Base-by-base conservation (phyloP, 2,797 vertebrate genomes). In the Micromesistius poutassou region DNA sequence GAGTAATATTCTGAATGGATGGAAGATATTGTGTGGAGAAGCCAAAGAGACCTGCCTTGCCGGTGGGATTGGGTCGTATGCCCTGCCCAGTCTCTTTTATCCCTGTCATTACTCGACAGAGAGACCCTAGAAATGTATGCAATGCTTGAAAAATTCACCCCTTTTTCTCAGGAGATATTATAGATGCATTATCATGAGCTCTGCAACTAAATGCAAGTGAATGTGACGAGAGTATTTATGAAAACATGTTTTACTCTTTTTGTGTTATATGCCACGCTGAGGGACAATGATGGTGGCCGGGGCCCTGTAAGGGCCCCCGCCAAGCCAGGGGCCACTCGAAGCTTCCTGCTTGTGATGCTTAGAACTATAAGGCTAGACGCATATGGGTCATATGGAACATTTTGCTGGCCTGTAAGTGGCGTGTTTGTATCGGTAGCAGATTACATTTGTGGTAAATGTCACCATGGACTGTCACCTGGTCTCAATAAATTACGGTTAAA, bases 151-250 rank as follows among this genome's bases (percentile, higher is more conserved):
- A 89, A 94, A 90, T 91, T 78, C 89, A 89, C 91, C 92, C 90
- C 90, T 92, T 94, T 93, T 94, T 94, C 94, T 94, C 94, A 94
- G 94, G 93, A 94, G 91, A 93, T 92, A 92, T 86, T 91, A 92
- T 91, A 91, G 89, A 91, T 91, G 87, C 91, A 93, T 89, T 92
- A 92, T 91, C 90, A 92, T 90, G 91, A 93, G 93, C 92, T 93
- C 92, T 93, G 90, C 91, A 90, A 92, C 90, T 91, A 90, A 89
- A 93, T 93, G 90, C 92, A 91, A 92, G 90, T 93, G 93, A 94
- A 94, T 93, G 93, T 93, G 90, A 91, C 82, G 87, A 89, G 87
- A 89, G 88, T 91, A 89, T 90, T 90, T 87, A 89, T 90, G 88
- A 90, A 89, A 89, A 88, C 87, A 89, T 84, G 82, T 89, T 91